A percentile compares a stretch with the other conserved stretches of the same genome.
Conservation (phyloP, 2,888 invertebrate species). For the Clepsis dumicolana region DNA sequence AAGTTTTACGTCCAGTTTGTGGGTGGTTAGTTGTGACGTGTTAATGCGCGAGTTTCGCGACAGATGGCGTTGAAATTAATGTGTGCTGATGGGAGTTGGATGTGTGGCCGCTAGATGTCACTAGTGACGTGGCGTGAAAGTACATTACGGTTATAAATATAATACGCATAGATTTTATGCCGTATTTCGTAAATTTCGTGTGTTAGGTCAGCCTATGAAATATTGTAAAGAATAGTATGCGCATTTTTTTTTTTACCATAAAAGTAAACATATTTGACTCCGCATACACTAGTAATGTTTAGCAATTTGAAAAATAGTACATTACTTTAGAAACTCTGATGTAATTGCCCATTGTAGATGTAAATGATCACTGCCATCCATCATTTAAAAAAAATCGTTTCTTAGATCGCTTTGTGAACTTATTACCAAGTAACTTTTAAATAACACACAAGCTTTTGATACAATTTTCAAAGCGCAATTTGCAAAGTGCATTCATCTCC, state of each 20-base stretch:
- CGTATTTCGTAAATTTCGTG: no score
- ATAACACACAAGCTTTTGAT: neutral
- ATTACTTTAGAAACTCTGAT: neutral
- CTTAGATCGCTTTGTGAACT: no score
- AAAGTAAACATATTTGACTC: neutral
- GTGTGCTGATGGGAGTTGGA: neutral
- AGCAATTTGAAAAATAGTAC: neutral
- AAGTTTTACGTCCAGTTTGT: neutral
- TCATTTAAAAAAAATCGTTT: no score
- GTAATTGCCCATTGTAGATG: neutral
- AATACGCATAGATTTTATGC: neutral
- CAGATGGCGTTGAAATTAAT: slow-evolving; percentile 14
- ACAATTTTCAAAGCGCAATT: no score
- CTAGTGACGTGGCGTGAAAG: neutral
- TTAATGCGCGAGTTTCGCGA: neutral
- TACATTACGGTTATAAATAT: neutral
- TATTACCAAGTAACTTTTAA: neutral
- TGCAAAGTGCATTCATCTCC: neutral
- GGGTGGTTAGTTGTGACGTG: neutral
- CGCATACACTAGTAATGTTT: neutral
- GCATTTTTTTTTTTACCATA: neutral
- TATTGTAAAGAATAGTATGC: no score
- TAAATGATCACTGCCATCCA: no score
- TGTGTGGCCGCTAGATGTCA: neutral
- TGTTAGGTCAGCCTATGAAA: no score